Conservation (phyloP, 2,888 invertebrate species). For the Mayetiola destructor region DNA sequence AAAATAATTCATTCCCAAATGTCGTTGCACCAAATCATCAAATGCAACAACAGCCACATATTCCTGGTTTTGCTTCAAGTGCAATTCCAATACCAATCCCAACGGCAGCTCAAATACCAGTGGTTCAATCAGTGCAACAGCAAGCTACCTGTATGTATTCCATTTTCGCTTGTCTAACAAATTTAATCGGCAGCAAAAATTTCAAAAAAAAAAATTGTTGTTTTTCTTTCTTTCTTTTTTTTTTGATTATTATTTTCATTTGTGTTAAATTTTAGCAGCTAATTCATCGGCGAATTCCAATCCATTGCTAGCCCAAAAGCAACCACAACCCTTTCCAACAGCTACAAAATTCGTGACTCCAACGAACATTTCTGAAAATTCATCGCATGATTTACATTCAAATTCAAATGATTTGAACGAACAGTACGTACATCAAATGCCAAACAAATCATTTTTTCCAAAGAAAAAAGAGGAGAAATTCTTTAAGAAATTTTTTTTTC, state of each 20-base stretch:
- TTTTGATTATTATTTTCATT: too few relatives aligned
- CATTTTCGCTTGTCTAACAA: constrained; percentile 10
- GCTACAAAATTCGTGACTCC: constrained; percentile 24
- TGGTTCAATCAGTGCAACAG: constrained; percentile 17
- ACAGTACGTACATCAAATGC: constrained; percentile 29
- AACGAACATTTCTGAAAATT: constrained; percentile 14
- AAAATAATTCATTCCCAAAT: constrained; percentile 33
- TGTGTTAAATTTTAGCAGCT: too few relatives aligned
- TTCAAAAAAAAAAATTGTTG: too few relatives aligned
- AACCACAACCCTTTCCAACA: constrained; percentile 35
- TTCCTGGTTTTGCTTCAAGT: constrained; percentile 23
- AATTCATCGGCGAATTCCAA: background rate
- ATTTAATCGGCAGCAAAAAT: constrained; percentile 10
- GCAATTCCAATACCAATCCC: constrained; percentile 27
- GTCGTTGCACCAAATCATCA: constrained; percentile 35
- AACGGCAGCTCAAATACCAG: background rate
- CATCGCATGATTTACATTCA: background rate
- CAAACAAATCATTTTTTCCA: constrained; percentile 31
- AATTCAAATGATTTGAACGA: constrained; percentile 20
- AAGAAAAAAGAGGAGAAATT: too few relatives aligned
- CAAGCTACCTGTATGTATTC: constrained; percentile 14
- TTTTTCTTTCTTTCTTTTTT: constrained; percentile 18
- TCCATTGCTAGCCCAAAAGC: constrained; percentile 30
- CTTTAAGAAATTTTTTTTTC: too few relatives aligned
- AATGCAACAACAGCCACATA: constrained; percentile 16